Base-by-base conservation (phyloP, 1,140 invertebrate species). In the Trigoniulus corallinus region DNA sequence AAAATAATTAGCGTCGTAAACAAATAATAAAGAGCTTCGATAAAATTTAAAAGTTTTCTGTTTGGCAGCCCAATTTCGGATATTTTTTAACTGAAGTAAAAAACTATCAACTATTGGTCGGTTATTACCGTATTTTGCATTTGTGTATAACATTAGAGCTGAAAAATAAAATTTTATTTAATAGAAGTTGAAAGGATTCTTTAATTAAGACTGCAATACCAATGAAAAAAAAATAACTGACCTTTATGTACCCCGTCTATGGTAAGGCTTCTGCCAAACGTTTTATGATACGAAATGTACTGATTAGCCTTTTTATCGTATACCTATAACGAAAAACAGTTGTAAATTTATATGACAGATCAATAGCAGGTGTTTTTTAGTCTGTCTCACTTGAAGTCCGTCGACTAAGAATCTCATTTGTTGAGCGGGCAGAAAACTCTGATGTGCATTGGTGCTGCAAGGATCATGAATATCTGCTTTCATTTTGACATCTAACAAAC, bases 11-110 rank as follows among this genome's bases (percentile, higher is more conserved):
- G 79, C 80, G 64, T 93, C 88, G 62, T 94, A 93, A 7, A 82
- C 78, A 37, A 94, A 75, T 54, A 94, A 67, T 43, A 95, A 60
- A 0, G 89, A 94, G 54, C 84, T 82, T 29, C 83, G 77, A 62
- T 82, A 88, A 54, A 93, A 77, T n/a, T 76, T 69, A 48, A 82
- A 70, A 25, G 71, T 61, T 23, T 68, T 72, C 61, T 88, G 82
- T 3, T 65, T 66, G 24, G 73, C 69, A 52, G 84, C 83, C 77
- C 86, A 84, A 2, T 73, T 62, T 51, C 78, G 70, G 39, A 92
- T 77, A 51, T 68, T 69, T 67, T 77, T 76, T 41, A 92, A 64
- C 51, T 76, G 68, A 0, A 74, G 65, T 7, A n/a, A 7, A 43
- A 43, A n/a, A 22, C 21, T 43, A 10, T 12, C 4, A 43, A 43